Evolutionary conservation across 2,113 vertebrate species (phyloP), one percentile per base, ranked within the genome.

Genomic region (Amia ocellicauda): DNA sequence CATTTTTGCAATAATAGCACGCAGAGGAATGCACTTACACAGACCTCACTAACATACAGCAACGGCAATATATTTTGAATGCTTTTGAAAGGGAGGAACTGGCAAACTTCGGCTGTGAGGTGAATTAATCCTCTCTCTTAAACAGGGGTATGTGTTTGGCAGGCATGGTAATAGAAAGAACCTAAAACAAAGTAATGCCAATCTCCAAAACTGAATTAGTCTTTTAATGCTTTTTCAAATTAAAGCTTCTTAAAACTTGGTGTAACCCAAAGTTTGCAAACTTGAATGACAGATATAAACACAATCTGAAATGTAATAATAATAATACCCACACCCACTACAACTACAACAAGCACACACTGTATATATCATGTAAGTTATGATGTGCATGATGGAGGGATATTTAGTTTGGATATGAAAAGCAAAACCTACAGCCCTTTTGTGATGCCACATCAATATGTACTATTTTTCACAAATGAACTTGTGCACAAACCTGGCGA

Each of bases 381-480:
- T 11, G 11, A 36, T 5, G 31, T 11, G 31, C 11, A 11, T 36
- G 31, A 11, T 7, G 31, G 1, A 36, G 1, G 31, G 5, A 7
- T 36, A 36, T 11, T 36, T 50, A 7, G 47, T 22, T 17, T 50
- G 16, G 9, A 50, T 50, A 22, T 4, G 20, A 19, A 50, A 74
- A 26, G 58, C 60, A 68, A 67, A 64, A 69, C 72, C 75, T 69
- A 57, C 78, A 76, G 81, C 71, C 73, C 83, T 80, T 77, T 81
- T 86, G 87, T 81, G 82, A 71, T 78, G 78, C 83, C 81, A 85
- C 83, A 84, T 89, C 77, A 64, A 79, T 79, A 67, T 69, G 69
- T 72, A 61, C 76, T 71, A 74, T 83, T 87, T 86, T 72, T 69
- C 51, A 71, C 76, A 70, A 81, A 87, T 85, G 80, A 87, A 84